phyloP scores from a whole-genome alignment of 92 coral and sea anemone genomes.

The Epizoanthus illoricatus region DNA sequence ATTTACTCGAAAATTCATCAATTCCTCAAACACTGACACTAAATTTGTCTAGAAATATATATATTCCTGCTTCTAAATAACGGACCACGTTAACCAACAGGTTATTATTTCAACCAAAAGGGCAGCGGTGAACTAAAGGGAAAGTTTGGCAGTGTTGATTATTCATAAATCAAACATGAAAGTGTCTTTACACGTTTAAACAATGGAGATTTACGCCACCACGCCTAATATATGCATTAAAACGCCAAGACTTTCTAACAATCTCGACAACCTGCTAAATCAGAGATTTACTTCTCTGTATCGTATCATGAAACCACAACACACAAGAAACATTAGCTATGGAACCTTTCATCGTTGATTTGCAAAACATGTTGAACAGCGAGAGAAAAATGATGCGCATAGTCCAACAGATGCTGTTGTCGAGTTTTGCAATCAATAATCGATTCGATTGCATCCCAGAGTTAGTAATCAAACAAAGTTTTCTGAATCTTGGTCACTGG shows the following conservation, averaged over 20 bases:
- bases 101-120: background rate
- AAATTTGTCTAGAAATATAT: too few relatives aligned
- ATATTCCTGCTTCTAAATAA: too few relatives aligned
- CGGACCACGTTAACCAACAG: too few relatives aligned
- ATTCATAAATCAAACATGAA: too few relatives aligned
- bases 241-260: background rate
- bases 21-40: background rate
- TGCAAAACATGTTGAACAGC: background rate
- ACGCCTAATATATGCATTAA: constrained; percentile 2
- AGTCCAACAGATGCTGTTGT: too few relatives aligned
- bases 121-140: background rate
- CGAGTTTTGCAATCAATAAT: too few relatives aligned
- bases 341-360: background rate
- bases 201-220: constrained; percentile 38
- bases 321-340: background rate
- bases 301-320: background rate
- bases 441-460: too few relatives aligned
- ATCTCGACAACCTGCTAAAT: constrained; percentile 1
- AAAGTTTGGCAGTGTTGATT: background rate
- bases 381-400: too few relatives aligned
- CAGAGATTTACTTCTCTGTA: background rate
- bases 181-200: background rate
- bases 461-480: too few relatives aligned
- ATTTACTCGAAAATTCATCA: background rate
- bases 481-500: too few relatives aligned